Percentiles rank a stretch among this genome's conserved stretches.
These are phyloP conservation scores for Adelphocoris suturalis DNA, from an alignment of 2,888 invertebrate genomes.

Conservation along the genomic window DNA sequence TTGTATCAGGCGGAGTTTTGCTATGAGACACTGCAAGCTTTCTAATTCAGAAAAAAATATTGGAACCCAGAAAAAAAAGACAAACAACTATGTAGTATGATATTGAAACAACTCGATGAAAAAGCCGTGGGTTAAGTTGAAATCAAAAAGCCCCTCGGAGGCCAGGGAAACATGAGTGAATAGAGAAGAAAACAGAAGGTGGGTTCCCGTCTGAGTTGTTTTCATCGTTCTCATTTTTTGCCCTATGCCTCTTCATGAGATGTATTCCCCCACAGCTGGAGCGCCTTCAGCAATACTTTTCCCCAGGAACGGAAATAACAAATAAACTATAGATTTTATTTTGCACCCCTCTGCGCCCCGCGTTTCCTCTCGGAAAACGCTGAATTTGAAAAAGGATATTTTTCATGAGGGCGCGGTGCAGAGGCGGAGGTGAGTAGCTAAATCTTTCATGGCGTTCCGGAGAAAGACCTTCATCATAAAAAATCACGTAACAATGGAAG, in stretches of 20 bases:
- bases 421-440: neutral
- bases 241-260: neutral
- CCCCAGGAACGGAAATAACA: constrained; percentile 10
- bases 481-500: neutral
- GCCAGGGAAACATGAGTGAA: neutral
- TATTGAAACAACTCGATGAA: neutral
- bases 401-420: neutral
- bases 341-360: neutral
- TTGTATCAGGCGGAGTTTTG: too few species aligned
- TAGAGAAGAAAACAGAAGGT: constrained; percentile 6
- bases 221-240: neutral
- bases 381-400: constrained; percentile 3
- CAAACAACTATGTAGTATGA: too few species aligned
- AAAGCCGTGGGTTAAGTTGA: neutral
- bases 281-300: constrained; percentile 13
- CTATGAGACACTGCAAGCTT: too few species aligned
- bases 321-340: constrained; percentile 28
- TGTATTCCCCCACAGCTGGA: neutral
- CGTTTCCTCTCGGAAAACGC: neutral
- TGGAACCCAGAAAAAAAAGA: neutral
- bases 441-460: neutral
- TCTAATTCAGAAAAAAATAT: neutral
- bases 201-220: constrained; percentile 30
- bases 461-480: constrained; percentile 26
- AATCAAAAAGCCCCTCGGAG: neutral